Percentiles rank a stretch among this genome's conserved stretches.
Evolutionary conservation across 2,113 vertebrate genomes (phyloP).

Genomic region (Centrocercus urophasianus): DNA sequence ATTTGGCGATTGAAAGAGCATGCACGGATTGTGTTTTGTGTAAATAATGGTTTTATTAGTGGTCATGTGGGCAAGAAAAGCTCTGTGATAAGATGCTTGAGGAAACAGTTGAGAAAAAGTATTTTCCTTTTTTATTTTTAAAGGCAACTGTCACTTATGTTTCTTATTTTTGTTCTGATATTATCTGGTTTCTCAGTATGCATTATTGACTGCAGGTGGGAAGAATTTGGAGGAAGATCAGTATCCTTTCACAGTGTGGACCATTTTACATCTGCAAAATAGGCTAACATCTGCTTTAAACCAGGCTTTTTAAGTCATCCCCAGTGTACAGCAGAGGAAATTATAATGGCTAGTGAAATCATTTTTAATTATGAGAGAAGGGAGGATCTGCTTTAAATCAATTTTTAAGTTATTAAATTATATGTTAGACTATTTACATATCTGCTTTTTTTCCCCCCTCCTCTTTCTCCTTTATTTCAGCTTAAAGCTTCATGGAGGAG

Average conservation of each 20-base stretch:
- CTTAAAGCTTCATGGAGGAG: neutral
- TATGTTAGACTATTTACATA: neutral
- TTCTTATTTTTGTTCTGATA: neutral
- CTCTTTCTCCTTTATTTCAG: neutral
- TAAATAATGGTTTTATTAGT: neutral
- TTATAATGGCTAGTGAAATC: neutral
- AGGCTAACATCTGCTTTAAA: neutral
- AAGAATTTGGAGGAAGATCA: neutral
- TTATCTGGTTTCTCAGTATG: neutral
- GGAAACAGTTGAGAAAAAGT: neutral
- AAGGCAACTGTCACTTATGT: neutral
- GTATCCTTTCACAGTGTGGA: neutral
- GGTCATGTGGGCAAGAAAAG: neutral
- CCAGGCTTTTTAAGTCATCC: neutral
- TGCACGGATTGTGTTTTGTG: neutral
- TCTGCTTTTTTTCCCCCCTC: neutral
- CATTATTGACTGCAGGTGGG: neutral
- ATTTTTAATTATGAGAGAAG: neutral
- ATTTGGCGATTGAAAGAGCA: neutral
- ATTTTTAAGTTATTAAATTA: neutral
- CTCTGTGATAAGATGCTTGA: neutral
- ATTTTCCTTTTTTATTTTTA: neutral
- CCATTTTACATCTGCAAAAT: neutral
- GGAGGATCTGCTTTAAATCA: neutral
- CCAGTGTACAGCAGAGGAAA: neutral